Conservation (phyloP, 2,797 vertebrate genomes). For the Myotis planiceps region DNA sequence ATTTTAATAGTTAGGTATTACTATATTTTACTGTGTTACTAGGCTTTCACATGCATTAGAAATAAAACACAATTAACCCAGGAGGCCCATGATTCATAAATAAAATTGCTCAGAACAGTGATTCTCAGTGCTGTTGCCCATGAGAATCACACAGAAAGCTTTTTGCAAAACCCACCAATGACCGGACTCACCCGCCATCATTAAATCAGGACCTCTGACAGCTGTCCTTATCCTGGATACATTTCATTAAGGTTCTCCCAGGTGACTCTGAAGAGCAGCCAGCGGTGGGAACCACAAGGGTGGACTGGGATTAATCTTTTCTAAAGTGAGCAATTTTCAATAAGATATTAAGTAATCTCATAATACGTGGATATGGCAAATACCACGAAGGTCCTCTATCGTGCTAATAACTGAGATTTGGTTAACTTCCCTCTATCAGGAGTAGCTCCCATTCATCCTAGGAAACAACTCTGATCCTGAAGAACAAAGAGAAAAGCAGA, state of each 20-base stretch:
- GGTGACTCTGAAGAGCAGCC: neutral
- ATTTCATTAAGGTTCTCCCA: neutral
- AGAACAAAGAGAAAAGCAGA: neutral
- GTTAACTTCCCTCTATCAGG: neutral
- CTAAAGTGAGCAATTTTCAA: neutral
- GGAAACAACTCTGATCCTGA: neutral
- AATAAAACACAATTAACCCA: neutral
- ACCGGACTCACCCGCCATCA: neutral
- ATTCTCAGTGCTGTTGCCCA: neutral
- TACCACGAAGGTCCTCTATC: neutral
- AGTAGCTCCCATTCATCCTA: neutral
- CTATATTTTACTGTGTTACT: neutral
- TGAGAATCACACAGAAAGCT: neutral
- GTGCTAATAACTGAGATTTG: neutral
- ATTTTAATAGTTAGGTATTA: neutral
- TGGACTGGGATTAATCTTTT: neutral
- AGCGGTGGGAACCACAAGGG: neutral
- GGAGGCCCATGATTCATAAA: slow-evolving; percentile 1
- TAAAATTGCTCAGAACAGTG: neutral
- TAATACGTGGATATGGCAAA: neutral
- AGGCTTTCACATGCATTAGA: neutral
- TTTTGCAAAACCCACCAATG: neutral
- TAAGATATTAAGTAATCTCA: neutral
- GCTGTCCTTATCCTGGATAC: neutral
- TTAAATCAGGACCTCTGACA: neutral